These are phyloP conservation scores for Apis florea DNA, from an alignment of 1,140 invertebrate species.

Conservation along the genomic window DNA sequence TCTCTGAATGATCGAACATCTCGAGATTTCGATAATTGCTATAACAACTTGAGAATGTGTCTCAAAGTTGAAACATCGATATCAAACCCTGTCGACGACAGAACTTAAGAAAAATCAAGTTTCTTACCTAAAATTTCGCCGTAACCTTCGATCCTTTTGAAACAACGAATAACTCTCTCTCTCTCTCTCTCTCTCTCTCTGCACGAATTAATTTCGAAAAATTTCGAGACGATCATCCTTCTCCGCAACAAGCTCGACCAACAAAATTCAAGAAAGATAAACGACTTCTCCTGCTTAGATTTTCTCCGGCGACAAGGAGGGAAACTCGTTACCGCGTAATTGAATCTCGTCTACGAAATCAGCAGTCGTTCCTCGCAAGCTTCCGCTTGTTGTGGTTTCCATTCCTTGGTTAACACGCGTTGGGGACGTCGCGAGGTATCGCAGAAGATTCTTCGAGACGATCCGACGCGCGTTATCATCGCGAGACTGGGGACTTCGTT, in stretches of 20 bases:
- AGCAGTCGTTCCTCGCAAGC: neutral
- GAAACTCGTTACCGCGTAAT: neutral
- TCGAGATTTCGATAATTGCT: no score
- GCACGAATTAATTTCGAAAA: neutral
- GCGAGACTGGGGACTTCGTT: slow-evolving; percentile 47
- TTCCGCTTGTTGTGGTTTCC: neutral
- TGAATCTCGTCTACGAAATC: neutral
- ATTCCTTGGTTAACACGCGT: slow-evolving; percentile 44
- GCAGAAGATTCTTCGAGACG: slow-evolving; percentile 56
- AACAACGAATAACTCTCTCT: neutral
- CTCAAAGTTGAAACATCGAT: no score
- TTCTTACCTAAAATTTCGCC: no score
- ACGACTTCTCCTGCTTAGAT: no score
- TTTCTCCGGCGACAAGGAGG: neutral
- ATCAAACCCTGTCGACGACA: no score
- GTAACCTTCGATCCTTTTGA: no score
- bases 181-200: fast-evolving
- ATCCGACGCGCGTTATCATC: slow-evolving; percentile 55
- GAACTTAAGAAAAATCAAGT: no score
- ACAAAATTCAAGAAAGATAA: no score
- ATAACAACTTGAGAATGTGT: no score
- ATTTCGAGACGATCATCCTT: no score
- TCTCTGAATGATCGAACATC: no score
- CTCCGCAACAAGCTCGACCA: no score
- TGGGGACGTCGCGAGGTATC: slow-evolving; percentile 36